Evolutionary conservation across 2,113 vertebrate genomes (phyloP).

Genomic region (Candoia aspera): DNA sequence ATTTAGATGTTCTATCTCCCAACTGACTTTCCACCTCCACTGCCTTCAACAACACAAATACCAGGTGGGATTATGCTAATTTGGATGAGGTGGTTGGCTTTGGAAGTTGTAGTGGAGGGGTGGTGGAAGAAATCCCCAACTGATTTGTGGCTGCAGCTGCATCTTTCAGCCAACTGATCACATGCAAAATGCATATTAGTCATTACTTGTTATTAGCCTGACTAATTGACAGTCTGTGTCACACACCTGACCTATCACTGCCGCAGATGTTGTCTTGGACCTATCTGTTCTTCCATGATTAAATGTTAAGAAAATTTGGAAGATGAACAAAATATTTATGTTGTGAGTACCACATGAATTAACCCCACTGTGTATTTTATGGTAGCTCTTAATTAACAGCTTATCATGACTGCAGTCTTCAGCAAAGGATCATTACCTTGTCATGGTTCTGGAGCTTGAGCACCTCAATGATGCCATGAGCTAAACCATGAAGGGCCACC

Average conservation of each 20-base stretch:
- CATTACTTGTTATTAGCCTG: conserved; percentile 56
- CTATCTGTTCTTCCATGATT: conserved; percentile 47
- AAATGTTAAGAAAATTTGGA: conserved; percentile 31
- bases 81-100: neutral
- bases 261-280: conserved; percentile 40
- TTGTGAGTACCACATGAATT: conserved; percentile 19
- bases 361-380: conserved; percentile 51
- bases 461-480: too few species aligned
- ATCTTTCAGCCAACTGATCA: conserved; percentile 35
- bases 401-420: conserved; percentile 30
- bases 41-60: neutral
- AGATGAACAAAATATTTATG: conserved; percentile 39
- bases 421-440: too few species aligned
- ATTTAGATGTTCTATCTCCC: neutral
- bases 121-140: neutral
- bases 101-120: neutral
- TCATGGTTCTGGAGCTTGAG: too few species aligned
- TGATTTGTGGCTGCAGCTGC: conserved; percentile 18
- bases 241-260: conserved; percentile 40
- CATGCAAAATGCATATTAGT: conserved; percentile 47
- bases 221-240: conserved; percentile 46
- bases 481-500: too few species aligned
- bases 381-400: conserved; percentile 52
- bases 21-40: neutral
- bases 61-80: neutral